phyloP scores from a whole-genome alignment of 2,113 vertebrate species.

The Bucco capensis region DNA sequence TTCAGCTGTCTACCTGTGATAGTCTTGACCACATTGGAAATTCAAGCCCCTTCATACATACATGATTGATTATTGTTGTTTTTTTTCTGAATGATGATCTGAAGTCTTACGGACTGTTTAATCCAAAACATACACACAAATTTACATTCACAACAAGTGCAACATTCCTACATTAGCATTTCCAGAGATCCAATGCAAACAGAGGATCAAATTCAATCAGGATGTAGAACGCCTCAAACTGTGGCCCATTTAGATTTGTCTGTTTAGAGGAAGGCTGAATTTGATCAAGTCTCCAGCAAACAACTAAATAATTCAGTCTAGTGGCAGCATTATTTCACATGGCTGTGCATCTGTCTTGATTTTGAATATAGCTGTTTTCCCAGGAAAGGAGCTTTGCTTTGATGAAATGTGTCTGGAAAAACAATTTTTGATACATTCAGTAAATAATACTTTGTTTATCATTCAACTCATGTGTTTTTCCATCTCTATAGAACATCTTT shows the following conservation, averaged over 20 bases:
- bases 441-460: constrained; percentile 49
- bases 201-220: not conserved
- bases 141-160: not conserved
- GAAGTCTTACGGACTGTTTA: not conserved
- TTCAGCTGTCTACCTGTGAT: not conserved
- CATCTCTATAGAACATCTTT: constrained; percentile 33
- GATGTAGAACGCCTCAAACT: not conserved
- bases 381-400: constrained; percentile 25
- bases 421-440: constrained; percentile 56
- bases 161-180: not conserved
- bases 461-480: constrained; percentile 30
- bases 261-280: constrained; percentile 24
- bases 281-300: constrained; percentile 43
- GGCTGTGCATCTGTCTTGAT: constrained; percentile 41
- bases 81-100: not conserved
- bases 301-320: constrained; percentile 63
- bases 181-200: not conserved
- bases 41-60: not conserved
- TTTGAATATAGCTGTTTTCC: constrained; percentile 33
- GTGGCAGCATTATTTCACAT: constrained; percentile 44
- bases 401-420: constrained; percentile 54
- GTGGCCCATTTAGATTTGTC: constrained; percentile 34
- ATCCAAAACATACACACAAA: not conserved
- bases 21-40: not conserved
- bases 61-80: not conserved